Evolutionary conservation across 2,113 vertebrate species (phyloP).

Genomic region (Microcebus griseorufus): DNA sequence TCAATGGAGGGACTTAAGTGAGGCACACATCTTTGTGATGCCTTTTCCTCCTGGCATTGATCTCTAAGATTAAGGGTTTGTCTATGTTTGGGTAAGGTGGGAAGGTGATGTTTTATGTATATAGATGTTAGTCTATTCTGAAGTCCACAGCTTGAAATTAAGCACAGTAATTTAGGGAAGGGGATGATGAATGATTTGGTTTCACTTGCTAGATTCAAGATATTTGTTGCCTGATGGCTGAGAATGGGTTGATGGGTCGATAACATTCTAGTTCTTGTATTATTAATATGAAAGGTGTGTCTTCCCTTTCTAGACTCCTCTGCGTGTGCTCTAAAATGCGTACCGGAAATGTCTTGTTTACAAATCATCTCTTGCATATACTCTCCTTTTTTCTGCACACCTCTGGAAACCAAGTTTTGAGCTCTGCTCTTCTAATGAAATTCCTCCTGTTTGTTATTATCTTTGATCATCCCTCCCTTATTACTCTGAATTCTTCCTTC

Average conservation of each 20-base stretch:
- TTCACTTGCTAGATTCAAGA: slow-evolving; percentile 56
- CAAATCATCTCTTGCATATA: background rate
- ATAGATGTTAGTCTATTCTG: slow-evolving; percentile 36
- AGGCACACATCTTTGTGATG: background rate
- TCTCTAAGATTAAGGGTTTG: background rate
- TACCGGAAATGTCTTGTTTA: slow-evolving; percentile 34
- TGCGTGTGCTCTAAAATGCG: background rate
- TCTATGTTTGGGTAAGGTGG: background rate
- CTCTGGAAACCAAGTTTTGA: slow-evolving; percentile 23
- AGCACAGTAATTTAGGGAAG: slow-evolving; percentile 27
- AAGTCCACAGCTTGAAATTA: slow-evolving; percentile 60
- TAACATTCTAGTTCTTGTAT: slow-evolving; percentile 54
- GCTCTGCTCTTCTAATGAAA: slow-evolving; percentile 39
- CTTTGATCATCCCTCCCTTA: slow-evolving; percentile 27
- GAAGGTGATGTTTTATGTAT: background rate
- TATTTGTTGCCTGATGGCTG: slow-evolving; percentile 51
- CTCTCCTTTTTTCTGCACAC: background rate
- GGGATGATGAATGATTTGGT: slow-evolving; percentile 49
- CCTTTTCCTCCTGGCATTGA: slow-evolving; percentile 10
- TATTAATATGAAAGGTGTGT: slow-evolving; percentile 40
- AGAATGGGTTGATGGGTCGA: slow-evolving; percentile 41
- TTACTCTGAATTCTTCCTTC: slow-evolving; percentile 62
- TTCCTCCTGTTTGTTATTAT: slow-evolving; percentile 44
- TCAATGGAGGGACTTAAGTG: background rate
- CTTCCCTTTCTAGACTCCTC: background rate